Evolutionary conservation across 2,113 vertebrate species (phyloP), one percentile per base, ranked within the genome.

Genomic region (Lethenteron reissneri): DNA sequence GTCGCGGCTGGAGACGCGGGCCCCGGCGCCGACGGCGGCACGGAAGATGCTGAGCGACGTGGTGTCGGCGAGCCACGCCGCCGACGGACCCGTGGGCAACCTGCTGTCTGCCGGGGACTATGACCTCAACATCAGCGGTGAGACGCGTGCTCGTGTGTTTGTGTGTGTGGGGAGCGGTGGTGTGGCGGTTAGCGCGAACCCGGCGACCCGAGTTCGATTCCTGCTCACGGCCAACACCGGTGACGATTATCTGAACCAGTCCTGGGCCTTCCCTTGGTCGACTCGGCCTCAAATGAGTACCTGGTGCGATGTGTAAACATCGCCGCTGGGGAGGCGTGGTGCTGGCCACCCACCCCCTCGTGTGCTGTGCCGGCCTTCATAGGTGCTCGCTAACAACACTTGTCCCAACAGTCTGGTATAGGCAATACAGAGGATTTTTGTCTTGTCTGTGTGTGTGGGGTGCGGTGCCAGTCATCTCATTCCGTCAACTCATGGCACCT

Each of bases 91-190:
- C 57, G 81, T 83, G 58, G 82, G 85, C 78, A 92, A 84, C 73
- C 83, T 88, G 75, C 83, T 97, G 79, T 89, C 87, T 2, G 86
- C 89, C 3, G 90, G 90, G 77, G 89, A 95, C 78, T 94, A 97
- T 78, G 84, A 92, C 81, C 88, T 99, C 77, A 96, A 88, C 78
- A 87, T 95, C 73, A 92, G 85, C 75, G 90, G 94, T 99, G 84
- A 81, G 88, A 17, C 64, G 14, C 17, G 14, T 19, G 8, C 5
- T 64, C 17, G 14, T 64, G 60, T 64, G 3, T 64, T 5, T 6
- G 14, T 64, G 14, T 19, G 17, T 64, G 14, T 19, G 60, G 60
- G 17, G 60, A 64, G 60, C 60, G 17, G 60, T 10, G 11, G 9
- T 17, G 8, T 68, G 11, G 64, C 25, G 10, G n/a, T 68, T 68